These are phyloP conservation scores for Ephestia elutella DNA, from an alignment of 1,140 invertebrate genomes.

Conservation along the genomic window DNA sequence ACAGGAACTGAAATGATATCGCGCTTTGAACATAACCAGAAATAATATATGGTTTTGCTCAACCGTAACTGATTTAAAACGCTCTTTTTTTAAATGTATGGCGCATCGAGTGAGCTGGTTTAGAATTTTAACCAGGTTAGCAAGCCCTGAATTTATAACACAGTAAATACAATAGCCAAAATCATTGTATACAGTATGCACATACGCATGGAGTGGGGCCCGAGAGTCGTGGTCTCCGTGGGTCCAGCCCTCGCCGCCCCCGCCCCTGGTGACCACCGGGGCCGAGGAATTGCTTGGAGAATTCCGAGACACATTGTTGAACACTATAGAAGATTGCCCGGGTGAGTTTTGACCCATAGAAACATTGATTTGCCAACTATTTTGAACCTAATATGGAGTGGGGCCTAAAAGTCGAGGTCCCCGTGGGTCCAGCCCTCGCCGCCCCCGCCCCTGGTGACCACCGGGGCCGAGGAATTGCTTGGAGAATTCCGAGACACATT, in stretches of 20 bases:
- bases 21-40: too few relatives aligned
- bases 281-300: conserved; percentile 25
- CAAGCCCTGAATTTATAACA: too few relatives aligned
- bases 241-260: conserved; percentile 30
- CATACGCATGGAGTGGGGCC: conserved; percentile 35
- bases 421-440: conserved; percentile 40
- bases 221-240: conserved; percentile 44
- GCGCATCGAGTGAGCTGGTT: too few relatives aligned
- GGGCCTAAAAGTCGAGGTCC: conserved; percentile 35
- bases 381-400: too few relatives aligned
- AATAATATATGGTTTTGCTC: too few relatives aligned
- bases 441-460: conserved; percentile 8
- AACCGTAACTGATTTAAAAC: too few relatives aligned
- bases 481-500: conserved; percentile 27
- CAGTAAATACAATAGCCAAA: too few relatives aligned
- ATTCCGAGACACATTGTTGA: conserved; percentile 26
- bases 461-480: conserved; percentile 23
- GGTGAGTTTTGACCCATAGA: too few relatives aligned
- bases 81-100: too few relatives aligned
- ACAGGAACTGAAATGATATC: too few relatives aligned
- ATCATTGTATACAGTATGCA: conserved; percentile 7
- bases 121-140: too few relatives aligned
- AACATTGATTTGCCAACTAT: too few relatives aligned
- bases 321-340: conserved; percentile 38
- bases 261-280: background rate